Conservation (phyloP, 2,797 vertebrate species). For the Anguilla megastoma region DNA sequence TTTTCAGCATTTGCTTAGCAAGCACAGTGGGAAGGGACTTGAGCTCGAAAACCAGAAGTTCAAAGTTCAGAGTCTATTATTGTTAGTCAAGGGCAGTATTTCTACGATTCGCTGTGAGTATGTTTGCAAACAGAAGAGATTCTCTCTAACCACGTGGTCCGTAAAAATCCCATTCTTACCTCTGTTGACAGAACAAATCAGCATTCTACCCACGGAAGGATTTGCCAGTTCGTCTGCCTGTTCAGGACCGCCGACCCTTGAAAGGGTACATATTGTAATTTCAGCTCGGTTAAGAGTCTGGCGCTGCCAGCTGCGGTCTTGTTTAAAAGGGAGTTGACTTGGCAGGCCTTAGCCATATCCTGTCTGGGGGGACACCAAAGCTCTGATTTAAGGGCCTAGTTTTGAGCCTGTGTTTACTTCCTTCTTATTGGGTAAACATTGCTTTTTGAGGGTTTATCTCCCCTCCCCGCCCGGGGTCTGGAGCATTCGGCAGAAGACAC, state of each 20-base stretch:
- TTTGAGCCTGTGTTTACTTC: background rate
- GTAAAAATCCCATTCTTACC: background rate
- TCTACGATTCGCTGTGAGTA: background rate
- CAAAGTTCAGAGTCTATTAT: background rate
- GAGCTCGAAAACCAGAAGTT: too few species aligned
- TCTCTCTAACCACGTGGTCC: background rate
- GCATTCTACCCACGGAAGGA: background rate
- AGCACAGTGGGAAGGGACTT: too few species aligned
- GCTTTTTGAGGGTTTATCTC: background rate
- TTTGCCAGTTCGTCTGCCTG: background rate
- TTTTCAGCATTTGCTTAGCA: too few species aligned
- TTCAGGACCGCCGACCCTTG: background rate
- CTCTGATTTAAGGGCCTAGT: background rate
- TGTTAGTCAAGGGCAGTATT: background rate
- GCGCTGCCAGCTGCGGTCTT: too few species aligned
- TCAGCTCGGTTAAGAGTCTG: background rate
- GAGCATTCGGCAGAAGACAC: background rate
- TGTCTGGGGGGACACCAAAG: background rate
- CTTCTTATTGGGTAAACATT: background rate
- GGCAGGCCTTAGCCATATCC: background rate
- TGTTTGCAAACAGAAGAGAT: background rate
- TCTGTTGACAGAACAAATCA: background rate
- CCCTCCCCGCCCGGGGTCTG: background rate
- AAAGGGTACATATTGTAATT: background rate
- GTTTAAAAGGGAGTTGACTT: background rate